Evolutionary conservation across 2,888 invertebrate genomes (phyloP).

Genomic region (Romanomermis culicivorax): DNA sequence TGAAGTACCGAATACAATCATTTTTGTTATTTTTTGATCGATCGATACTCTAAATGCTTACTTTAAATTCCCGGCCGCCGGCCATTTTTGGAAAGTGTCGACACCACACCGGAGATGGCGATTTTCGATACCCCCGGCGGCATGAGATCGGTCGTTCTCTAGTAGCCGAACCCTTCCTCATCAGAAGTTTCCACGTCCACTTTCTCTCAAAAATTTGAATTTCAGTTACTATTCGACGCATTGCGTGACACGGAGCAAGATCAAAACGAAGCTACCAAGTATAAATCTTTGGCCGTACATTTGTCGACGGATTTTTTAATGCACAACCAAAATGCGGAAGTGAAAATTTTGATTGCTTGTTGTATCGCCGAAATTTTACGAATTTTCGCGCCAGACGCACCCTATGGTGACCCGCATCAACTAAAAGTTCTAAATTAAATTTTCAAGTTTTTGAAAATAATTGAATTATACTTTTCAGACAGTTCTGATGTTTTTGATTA

Average conservation of each 20-base stretch:
- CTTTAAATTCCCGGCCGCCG: no score
- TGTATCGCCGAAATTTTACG: constrained; percentile 88
- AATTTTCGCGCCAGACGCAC: constrained; percentile 90
- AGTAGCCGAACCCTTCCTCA: no score
- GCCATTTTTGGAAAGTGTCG: no score
- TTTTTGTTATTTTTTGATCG: no score
- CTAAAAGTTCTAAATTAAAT: constrained; percentile 41
- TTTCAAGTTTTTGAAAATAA: no score
- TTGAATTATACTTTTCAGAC: no score
- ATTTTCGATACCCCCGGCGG: no score
- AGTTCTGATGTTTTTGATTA: constrained; percentile 69
- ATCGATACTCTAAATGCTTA: no score
- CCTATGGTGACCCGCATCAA: constrained; percentile 83
- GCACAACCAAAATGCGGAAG: constrained; percentile 67
- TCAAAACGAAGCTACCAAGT: constrained; percentile 64
- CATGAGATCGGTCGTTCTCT: no score
- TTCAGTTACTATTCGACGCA: constrained; percentile 20
- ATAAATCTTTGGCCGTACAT: constrained; percentile 70
- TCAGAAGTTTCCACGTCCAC: no score
- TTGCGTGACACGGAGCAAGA: constrained; percentile 62
- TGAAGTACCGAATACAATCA: no score
- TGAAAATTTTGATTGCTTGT: constrained; percentile 78
- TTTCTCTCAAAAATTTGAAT: constrained; percentile 1
- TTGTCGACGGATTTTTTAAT: constrained; percentile 78
- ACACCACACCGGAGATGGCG: no score